Conservation (phyloP, 2,888 invertebrate species). For the Leucozona laternaria region DNA sequence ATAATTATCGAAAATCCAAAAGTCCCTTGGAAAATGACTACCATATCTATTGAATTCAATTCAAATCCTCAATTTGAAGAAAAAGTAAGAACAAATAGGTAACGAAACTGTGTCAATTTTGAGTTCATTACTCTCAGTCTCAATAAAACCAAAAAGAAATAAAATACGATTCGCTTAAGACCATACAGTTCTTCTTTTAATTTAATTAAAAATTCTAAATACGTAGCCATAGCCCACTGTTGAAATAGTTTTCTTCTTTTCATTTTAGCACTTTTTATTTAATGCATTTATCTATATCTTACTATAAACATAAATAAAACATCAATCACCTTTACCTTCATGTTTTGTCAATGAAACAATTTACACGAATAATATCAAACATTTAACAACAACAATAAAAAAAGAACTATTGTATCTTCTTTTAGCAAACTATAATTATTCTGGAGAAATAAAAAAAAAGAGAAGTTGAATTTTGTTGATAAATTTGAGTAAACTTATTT, state of each 20-base stretch:
- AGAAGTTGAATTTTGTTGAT: background rate
- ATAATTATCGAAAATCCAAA: no score
- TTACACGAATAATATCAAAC: no score
- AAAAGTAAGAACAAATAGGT: background rate
- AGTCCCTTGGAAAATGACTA: no score
- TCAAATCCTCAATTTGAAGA: background rate
- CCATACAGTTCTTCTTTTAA: background rate
- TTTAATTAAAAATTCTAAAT: constrained; percentile 5
- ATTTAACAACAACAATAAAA: no score
- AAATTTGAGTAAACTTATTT: background rate
- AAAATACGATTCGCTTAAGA: background rate
- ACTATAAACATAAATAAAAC: background rate
- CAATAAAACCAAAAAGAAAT: background rate
- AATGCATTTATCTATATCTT: background rate
- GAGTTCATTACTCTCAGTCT: background rate
- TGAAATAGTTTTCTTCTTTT: background rate
- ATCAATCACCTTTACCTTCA: no score
- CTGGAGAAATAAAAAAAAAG: background rate
- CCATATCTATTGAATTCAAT: background rate
- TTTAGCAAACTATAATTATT: background rate
- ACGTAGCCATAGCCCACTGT: background rate
- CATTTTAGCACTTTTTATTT: background rate
- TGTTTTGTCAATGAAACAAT: no score
- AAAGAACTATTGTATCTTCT: no score
- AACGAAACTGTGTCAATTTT: background rate